Evolutionary conservation across 2,797 vertebrate species (phyloP).

Genomic region (Nyctalus aviator): DNA sequence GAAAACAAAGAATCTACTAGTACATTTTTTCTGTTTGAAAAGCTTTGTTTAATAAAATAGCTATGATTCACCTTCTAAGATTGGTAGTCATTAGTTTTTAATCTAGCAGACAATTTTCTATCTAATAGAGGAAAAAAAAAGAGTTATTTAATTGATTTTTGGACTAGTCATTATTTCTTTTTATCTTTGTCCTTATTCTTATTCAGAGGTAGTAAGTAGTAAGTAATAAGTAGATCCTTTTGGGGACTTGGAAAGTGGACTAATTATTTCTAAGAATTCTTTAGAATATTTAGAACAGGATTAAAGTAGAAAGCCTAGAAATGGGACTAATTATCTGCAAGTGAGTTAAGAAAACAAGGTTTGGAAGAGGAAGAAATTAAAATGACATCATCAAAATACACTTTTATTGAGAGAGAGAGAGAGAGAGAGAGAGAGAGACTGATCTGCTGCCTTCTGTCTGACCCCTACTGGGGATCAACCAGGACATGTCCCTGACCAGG

Average conservation of each 20-base stretch:
- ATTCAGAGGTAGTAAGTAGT: not conserved
- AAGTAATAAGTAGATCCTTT: slow-evolving; percentile 8
- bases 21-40: slow-evolving; percentile 62
- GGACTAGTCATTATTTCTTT: not conserved
- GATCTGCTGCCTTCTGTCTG: no score
- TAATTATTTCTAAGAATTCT: not conserved
- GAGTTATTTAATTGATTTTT: slow-evolving; percentile 54
- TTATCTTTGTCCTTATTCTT: slow-evolving; percentile 49
- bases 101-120: slow-evolving; percentile 49
- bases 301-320: not conserved
- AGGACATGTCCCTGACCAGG: no score
- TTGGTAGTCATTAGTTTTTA: slow-evolving; percentile 55
- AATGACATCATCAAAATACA: not conserved
- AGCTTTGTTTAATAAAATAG: not conserved
- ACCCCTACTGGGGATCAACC: no score
- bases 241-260: not conserved
- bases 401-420: no score
- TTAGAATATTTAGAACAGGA: slow-evolving; percentile 7
- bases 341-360: not conserved
- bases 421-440: no score
- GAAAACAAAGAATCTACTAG: slow-evolving; percentile 55
- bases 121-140: slow-evolving; percentile 31
- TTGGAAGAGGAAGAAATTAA: slow-evolving; percentile 22
- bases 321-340: not conserved
- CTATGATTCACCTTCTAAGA: slow-evolving; percentile 29